Conservation (phyloP, 1,140 invertebrate species). For the Anastatus disparis region DNA sequence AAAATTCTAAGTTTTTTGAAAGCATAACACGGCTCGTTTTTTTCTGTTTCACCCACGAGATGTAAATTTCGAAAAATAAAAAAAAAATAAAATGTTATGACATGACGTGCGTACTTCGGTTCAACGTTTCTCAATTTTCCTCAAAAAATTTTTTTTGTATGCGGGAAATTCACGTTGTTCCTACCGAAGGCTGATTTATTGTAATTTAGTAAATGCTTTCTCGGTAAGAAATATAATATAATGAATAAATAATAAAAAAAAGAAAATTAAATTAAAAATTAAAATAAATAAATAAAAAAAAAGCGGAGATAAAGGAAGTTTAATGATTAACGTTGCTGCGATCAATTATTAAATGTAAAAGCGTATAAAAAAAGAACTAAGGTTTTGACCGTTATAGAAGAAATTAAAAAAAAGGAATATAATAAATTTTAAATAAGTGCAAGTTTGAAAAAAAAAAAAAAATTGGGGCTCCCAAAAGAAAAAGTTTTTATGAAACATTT, state of each 20-base stretch:
- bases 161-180: slow-evolving; percentile 21
- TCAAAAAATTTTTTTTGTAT: too few relatives aligned
- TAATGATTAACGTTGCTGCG: slow-evolving; percentile 45
- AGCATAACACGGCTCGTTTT: background rate
- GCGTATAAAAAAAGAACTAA: too few relatives aligned
- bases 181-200: slow-evolving; percentile 33
- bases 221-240: background rate
- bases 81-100: too few relatives aligned
- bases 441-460: too few relatives aligned
- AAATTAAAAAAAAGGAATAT: too few relatives aligned
- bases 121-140: slow-evolving; percentile 20
- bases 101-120: slow-evolving; percentile 24
- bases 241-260: slow-evolving; percentile 8
- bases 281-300: slow-evolving; percentile 23
- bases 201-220: slow-evolving; percentile 32
- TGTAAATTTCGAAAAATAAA: too few relatives aligned
- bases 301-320: background rate
- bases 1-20: background rate
- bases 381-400: slow-evolving; percentile 10
- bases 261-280: slow-evolving; percentile 21
- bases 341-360: slow-evolving; percentile 64
- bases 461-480: too few relatives aligned
- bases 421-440: too few relatives aligned
- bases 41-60: too few relatives aligned
- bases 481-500: too few relatives aligned